These are phyloP conservation scores for Hephaestus fuliginosus DNA, from an alignment of 2,797 vertebrate species.

Conservation along the genomic window DNA sequence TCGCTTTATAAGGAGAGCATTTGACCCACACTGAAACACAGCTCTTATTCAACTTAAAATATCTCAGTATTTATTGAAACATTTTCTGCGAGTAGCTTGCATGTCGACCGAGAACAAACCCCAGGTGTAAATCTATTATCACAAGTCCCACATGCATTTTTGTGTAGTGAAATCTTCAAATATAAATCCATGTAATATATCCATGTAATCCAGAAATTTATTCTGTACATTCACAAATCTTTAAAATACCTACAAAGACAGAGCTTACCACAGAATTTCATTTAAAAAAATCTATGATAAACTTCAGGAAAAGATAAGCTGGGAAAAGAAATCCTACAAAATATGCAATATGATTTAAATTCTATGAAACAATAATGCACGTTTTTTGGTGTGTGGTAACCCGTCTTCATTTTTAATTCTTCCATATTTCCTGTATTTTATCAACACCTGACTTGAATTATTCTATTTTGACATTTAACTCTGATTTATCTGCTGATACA, in stretches of 20 bases:
- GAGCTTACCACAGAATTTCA: background rate
- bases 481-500: background rate
- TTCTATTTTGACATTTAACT: background rate
- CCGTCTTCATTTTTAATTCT: background rate
- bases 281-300: background rate
- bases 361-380: background rate
- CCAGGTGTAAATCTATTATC: constrained; percentile 2
- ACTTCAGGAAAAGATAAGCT: background rate
- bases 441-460: background rate
- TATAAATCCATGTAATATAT: background rate
- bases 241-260: background rate
- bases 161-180: background rate
- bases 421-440: background rate
- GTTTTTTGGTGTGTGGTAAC: background rate
- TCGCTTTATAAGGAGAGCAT: background rate
- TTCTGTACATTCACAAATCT: no score
- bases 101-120: constrained; percentile 3
- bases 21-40: background rate
- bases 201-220: background rate
- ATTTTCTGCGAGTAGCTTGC: background rate
- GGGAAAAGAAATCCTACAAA: background rate
- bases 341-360: background rate
- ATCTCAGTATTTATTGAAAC: background rate
- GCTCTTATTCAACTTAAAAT: background rate
- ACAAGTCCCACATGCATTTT: background rate